Percentiles rank a stretch among this genome's conserved stretches.
Evolutionary conservation across 2,797 vertebrate species (phyloP).

Genomic region (Pogoniulus pusillus): DNA sequence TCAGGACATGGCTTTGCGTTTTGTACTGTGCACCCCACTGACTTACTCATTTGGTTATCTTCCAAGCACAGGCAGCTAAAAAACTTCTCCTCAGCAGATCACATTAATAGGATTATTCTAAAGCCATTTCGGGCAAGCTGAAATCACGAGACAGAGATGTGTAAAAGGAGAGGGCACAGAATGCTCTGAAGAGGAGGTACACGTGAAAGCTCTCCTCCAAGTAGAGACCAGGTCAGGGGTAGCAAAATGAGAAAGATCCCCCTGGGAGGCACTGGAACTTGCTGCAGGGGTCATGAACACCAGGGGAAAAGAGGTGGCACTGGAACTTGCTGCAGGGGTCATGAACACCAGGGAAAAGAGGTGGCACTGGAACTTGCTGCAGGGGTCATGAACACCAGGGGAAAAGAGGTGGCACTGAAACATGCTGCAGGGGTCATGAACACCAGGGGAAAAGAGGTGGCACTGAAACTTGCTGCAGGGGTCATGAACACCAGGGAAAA

Average conservation of each 20-base stretch:
- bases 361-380: neutral
- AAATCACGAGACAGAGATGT: neutral
- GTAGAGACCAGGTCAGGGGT: neutral
- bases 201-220: neutral
- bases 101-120: slow-evolving; percentile 9
- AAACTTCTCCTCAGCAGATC: neutral
- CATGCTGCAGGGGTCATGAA: neutral
- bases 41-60: neutral
- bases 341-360: no score
- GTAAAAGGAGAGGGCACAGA: neutral
- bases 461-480: neutral
- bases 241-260: neutral
- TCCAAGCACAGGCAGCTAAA: neutral
- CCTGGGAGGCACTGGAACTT: neutral
- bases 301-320: neutral
- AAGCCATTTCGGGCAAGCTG: neutral
- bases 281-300: neutral
- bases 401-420: no score
- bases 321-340: no score
- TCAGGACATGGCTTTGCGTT: neutral
- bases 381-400: no score
- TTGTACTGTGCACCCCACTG: neutral
- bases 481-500: no score
- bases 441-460: neutral
- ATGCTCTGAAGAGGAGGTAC: neutral